Percentiles rank a stretch among this genome's conserved stretches.
Evolutionary conservation across 2,113 vertebrate genomes (phyloP).

Genomic region (Danionella cerebrum): DNA sequence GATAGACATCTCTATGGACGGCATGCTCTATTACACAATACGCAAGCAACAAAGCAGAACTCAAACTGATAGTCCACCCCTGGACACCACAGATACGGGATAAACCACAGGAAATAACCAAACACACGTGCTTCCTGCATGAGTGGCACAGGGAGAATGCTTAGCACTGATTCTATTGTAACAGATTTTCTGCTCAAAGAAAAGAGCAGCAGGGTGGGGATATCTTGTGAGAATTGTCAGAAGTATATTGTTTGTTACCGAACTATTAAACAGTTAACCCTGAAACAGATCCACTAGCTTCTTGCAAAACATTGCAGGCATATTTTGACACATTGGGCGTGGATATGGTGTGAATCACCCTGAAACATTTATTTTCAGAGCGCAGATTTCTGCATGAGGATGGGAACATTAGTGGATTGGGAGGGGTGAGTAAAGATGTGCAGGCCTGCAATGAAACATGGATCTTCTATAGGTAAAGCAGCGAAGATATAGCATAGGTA

Average conservation of each 20-base stretch:
- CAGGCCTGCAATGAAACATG: not conserved
- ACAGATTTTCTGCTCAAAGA: slow-evolving; percentile 48
- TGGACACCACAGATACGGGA: slow-evolving; percentile 28
- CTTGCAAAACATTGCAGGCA: not conserved
- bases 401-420: not conserved
- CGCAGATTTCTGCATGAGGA: not conserved
- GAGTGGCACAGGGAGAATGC: slow-evolving; percentile 35
- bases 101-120: slow-evolving; percentile 32
- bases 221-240: slow-evolving; percentile 20
- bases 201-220: slow-evolving; percentile 33
- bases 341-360: slow-evolving; percentile 20
- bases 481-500: not conserved
- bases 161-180: slow-evolving; percentile 41
- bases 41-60: slow-evolving; percentile 10
- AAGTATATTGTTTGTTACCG: slow-evolving; percentile 15
- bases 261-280: slow-evolving; percentile 21
- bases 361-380: not conserved
- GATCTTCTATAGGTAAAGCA: too few relatives aligned
- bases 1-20: slow-evolving; percentile 25
- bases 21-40: slow-evolving; percentile 28
- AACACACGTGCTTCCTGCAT: slow-evolving; percentile 40
- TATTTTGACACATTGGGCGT: slow-evolving; percentile 24
- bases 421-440: not conserved
- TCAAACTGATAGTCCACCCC: slow-evolving; percentile 28
- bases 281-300: not conserved